These are phyloP conservation scores for Chaetodon trifasciatus DNA, from an alignment of 2,797 vertebrate genomes.

Conservation along the genomic window DNA sequence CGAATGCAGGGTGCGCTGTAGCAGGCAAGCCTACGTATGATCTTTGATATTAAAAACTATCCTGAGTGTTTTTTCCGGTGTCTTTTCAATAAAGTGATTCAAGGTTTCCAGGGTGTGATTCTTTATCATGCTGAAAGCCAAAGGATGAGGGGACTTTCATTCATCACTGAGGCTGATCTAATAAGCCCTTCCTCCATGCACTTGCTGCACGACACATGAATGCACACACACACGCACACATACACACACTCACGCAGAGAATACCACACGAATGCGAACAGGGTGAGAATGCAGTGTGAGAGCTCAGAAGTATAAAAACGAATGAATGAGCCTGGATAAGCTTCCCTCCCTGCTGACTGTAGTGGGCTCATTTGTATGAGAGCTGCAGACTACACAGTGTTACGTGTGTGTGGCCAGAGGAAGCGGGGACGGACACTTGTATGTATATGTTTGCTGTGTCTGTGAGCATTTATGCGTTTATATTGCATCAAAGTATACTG, in stretches of 20 bases:
- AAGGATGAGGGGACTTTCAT: slow-evolving; percentile 49
- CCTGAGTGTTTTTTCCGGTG: not conserved
- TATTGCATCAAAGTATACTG: not conserved
- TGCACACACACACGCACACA: slow-evolving; percentile 5
- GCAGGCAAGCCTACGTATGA: not conserved
- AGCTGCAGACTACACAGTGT: slow-evolving; percentile 34
- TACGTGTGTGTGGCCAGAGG: slow-evolving; percentile 23
- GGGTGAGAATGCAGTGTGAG: slow-evolving; percentile 52
- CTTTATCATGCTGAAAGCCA: slow-evolving; percentile 44
- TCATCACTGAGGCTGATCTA: slow-evolving; percentile 53
- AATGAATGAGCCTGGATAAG: slow-evolving; percentile 62
- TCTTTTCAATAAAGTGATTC: slow-evolving; percentile 40
- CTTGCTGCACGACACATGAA: slow-evolving; percentile 23
- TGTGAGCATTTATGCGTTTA: slow-evolving; percentile 16
- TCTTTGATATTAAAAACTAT: slow-evolving; percentile 14
- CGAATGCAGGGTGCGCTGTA: not conserved
- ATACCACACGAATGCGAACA: slow-evolving; percentile 19
- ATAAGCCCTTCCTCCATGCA: slow-evolving; percentile 43
- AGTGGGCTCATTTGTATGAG: slow-evolving; percentile 36
- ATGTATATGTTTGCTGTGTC: not conserved
- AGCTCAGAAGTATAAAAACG: slow-evolving; percentile 39
- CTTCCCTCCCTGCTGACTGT: slow-evolving; percentile 47
- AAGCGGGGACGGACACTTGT: not conserved
- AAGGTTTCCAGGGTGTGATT: slow-evolving; percentile 23
- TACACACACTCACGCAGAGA: slow-evolving; percentile 14